These are phyloP conservation scores for Philopotamus ludificatus DNA, from an alignment of 1,140 invertebrate genomes.

Conservation along the genomic window DNA sequence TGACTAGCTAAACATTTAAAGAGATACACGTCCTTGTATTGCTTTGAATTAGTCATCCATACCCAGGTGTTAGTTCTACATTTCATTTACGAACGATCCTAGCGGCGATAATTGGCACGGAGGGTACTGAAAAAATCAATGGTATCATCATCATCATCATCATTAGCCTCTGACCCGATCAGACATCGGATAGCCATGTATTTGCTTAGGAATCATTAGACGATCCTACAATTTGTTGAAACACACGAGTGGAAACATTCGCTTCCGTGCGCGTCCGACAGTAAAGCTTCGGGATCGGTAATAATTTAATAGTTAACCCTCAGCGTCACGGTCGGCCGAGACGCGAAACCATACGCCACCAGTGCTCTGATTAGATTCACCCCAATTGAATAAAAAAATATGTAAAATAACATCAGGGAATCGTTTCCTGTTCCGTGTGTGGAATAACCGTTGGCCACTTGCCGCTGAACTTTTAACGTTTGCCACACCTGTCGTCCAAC, in stretches of 20 bases:
- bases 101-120: conserved; percentile 1
- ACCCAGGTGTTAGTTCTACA: too few relatives aligned
- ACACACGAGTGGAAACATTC: neutral
- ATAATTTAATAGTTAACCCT: neutral
- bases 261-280: neutral
- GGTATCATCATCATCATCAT: conserved; percentile 1
- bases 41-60: too few relatives aligned
- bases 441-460: conserved; percentile 10
- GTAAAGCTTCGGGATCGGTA: too few relatives aligned
- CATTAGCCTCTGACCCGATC: conserved; percentile 5
- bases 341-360: neutral
- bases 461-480: conserved; percentile 19
- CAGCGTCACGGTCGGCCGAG: too few relatives aligned
- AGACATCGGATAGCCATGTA: neutral
- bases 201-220: conserved; percentile 3
- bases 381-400: neutral
- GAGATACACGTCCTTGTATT: too few relatives aligned
- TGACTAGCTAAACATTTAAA: too few relatives aligned
- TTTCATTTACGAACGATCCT: too few relatives aligned
- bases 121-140: neutral
- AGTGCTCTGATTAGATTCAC: conserved; percentile 26
- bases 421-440: conserved; percentile 22
- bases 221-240: conserved; percentile 16
- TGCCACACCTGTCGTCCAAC: conserved; percentile 36
- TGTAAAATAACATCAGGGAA: neutral